A percentile compares a stretch with the other conserved stretches of the same genome.
These are phyloP conservation scores for Miltochrista miniata DNA, from an alignment of 2,888 invertebrate genomes.

Conservation along the genomic window DNA sequence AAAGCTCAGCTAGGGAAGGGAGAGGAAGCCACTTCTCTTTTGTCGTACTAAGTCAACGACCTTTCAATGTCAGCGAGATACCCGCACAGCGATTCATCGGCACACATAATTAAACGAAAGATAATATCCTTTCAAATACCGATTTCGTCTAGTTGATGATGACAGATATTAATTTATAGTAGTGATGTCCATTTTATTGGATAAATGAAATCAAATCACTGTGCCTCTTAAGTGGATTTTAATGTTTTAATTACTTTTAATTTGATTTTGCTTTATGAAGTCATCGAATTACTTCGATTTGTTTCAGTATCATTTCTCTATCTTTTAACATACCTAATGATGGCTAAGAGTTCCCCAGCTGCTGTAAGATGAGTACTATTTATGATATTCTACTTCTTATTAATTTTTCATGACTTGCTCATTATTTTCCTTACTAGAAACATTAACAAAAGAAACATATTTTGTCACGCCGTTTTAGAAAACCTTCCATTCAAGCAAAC, in stretches of 20 bases:
- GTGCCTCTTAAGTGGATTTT: conserved; percentile 46
- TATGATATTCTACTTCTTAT: not conserved
- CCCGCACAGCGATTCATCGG: conserved; percentile 59
- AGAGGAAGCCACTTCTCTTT: conserved; percentile 52
- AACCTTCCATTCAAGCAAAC: conserved; percentile 31
- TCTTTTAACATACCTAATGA: too few relatives aligned
- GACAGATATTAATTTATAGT: conserved; percentile 49
- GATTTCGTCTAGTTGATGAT: conserved; percentile 45
- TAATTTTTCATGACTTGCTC: not conserved
- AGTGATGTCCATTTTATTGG: conserved; percentile 38
- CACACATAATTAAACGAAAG: conserved; percentile 57
- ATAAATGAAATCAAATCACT: conserved; percentile 46
- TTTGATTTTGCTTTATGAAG: conserved; percentile 43
- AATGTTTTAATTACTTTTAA: too few relatives aligned
- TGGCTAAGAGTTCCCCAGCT: too few relatives aligned
- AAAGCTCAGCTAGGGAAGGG: conserved; percentile 56
- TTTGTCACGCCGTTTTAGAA: conserved; percentile 30
- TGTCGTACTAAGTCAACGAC: conserved; percentile 70
- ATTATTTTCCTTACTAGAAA: not conserved
- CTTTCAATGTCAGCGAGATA: conserved; percentile 75
- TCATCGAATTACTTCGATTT: conserved; percentile 30
- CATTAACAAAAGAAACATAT: conserved; percentile 16
- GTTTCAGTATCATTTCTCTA: too few relatives aligned
- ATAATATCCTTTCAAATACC: conserved; percentile 48
- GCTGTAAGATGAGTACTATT: too few relatives aligned